Conservation (phyloP, 64 coral and sea anemone genomes). For the Platygyra sinensis region DNA sequence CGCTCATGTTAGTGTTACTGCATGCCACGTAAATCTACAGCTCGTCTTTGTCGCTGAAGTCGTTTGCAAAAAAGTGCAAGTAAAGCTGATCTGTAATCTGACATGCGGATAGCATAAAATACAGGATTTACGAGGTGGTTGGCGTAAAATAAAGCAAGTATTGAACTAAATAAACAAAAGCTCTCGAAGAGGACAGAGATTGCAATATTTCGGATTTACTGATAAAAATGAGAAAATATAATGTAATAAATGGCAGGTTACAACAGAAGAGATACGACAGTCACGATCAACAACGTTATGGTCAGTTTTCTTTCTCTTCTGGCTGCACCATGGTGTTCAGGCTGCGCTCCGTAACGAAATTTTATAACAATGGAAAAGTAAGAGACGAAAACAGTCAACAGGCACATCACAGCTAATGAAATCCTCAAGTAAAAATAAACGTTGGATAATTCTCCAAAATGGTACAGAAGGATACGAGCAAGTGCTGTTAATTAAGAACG, state of each 20-base stretch:
- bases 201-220: not conserved
- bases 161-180: not conserved
- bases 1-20: no score
- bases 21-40: not conserved
- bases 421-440: not conserved
- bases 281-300: no score
- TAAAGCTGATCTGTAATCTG: not conserved
- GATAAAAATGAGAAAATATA: no score
- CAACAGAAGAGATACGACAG: not conserved
- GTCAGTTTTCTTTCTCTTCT: no score
- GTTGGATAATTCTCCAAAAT: not conserved
- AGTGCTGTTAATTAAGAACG: not conserved
- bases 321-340: not conserved
- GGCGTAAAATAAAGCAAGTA: not conserved
- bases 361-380: not conserved
- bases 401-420: not conserved
- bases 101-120: not conserved
- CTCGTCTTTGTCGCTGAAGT: not conserved
- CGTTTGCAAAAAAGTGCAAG: no score
- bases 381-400: not conserved
- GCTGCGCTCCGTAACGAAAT: not conserved
- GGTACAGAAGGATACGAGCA: not conserved
- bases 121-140: not conserved
- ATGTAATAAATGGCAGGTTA: not conserved
- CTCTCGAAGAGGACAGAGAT: not conserved